Base-by-base conservation (phyloP, 2,888 invertebrate genomes). In the Tenthredo mesomela region DNA sequence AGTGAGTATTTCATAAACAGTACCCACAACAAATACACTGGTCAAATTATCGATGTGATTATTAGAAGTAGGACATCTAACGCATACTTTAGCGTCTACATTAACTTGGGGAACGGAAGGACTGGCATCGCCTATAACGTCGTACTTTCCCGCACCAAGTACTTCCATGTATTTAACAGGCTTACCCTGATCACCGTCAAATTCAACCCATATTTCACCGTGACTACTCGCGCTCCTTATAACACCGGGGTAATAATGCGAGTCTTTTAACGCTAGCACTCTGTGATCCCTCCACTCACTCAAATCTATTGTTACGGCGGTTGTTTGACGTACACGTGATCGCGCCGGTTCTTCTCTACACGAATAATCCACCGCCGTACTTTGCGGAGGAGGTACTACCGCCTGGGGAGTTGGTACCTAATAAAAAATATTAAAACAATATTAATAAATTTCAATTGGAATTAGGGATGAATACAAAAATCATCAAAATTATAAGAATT, bases 241-340 rank as follows among this genome's bases (percentile, higher is more conserved):
- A 85, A 97, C 97, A 84, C 98, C 99, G 10, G 98, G 98, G 89
- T 97, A 96, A 94, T 97, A 98, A 89, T 96, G 95, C 86, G 96
- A 96, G 87, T 97, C 96, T 91, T 96, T 96, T 92, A 97, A 97
- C 67, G 98, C 99, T 89, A 99, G 94, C 86, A 99, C 98, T 89
- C 98, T 95, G 93, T 98, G 98, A 91, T 98, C 97, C 89, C 96
- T 96, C 99, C 99, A 99, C 94, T 99, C 98, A 90, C 96, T 96
- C 89, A 99, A 95, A 94, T 99, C 98, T 88, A 99, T 95, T 89
- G 93, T 94, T 86, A 92, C 89, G 84, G 89, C 84, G 87, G 91
- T 89, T 90, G 92, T 87, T 89, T 91, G 88, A 88, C 92, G 90
- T 88, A 90, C 87, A 89, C 92, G 91, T 86, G 89, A 89, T 87